Conservation (phyloP, 2,888 invertebrate species). For the Drosophila infuscata region DNA sequence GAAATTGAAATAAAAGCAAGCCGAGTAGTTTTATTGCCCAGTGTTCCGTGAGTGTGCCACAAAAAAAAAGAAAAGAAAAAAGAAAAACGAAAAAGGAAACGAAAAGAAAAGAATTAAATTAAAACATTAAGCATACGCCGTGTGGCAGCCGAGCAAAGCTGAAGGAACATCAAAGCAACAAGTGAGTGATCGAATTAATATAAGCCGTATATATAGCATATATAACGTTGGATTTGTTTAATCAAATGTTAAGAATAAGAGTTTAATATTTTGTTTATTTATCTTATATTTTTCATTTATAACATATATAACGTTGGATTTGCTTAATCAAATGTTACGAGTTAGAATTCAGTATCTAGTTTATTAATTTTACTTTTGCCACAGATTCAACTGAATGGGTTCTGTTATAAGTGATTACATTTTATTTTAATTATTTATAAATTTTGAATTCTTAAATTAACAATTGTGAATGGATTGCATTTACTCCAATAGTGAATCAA, state of each 20-base stretch:
- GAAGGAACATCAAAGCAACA: constrained; percentile 31
- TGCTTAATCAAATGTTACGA: neutral
- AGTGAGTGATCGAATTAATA: constrained; percentile 30
- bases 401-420: neutral
- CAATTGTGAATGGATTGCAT: neutral
- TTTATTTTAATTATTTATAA: neutral
- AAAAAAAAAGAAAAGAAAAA: constrained; percentile 11
- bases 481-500: neutral
- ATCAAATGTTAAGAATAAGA: neutral
- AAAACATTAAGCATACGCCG: constrained; percentile 49
- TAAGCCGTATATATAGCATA: neutral
- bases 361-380: neutral
- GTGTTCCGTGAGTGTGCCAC: constrained; percentile 48
- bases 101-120: constrained; percentile 30
- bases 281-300: neutral
- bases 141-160: constrained; percentile 1
- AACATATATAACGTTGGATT: neutral
- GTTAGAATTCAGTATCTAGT: neutral
- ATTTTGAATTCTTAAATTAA: neutral
- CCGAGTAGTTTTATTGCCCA: constrained; percentile 52
- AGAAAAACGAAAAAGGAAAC: constrained; percentile 5
- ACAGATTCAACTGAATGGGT: neutral
- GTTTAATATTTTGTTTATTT: neutral
- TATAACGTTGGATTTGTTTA: too few species aligned
- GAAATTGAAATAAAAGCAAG: constrained; percentile 70